These are phyloP conservation scores for Dasypus novemcinctus DNA, from an alignment of 2,113 vertebrate species.

Conservation along the genomic window DNA sequence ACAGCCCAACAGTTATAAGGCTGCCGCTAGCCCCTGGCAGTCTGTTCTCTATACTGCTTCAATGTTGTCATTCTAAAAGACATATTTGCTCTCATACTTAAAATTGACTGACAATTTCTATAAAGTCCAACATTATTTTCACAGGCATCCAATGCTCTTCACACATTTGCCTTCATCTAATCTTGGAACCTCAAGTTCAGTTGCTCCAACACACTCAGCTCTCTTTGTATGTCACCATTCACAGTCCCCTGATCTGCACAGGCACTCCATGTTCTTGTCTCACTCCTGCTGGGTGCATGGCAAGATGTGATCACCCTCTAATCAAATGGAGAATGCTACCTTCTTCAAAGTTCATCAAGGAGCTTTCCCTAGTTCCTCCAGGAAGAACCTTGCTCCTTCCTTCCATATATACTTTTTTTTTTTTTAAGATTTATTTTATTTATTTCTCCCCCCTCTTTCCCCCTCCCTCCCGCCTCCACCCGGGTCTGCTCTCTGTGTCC, in stretches of 20 bases:
- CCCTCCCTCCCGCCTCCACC: no score
- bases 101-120: not conserved
- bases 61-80: not conserved
- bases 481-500: no score
- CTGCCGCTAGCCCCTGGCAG: not conserved
- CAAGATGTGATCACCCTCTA: not conserved
- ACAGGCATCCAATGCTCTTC: not conserved
- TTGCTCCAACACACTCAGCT: not conserved
- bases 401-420: not conserved
- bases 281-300: not conserved
- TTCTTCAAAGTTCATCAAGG: not conserved
- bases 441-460: no score
- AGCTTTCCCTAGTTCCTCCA: not conserved
- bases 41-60: not conserved
- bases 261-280: not conserved
- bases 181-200: not conserved
- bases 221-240: not conserved
- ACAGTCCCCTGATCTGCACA: not conserved
- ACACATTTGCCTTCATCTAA: not conserved
- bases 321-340: not conserved
- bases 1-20: not conserved
- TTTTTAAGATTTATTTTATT: not conserved
- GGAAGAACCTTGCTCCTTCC: not conserved
- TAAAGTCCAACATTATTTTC: not conserved
- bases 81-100: not conserved